Evolutionary conservation across 2,113 vertebrate species (phyloP), one percentile per base, ranked within the genome.

Genomic region (Paramormyrops kingsleyae): DNA sequence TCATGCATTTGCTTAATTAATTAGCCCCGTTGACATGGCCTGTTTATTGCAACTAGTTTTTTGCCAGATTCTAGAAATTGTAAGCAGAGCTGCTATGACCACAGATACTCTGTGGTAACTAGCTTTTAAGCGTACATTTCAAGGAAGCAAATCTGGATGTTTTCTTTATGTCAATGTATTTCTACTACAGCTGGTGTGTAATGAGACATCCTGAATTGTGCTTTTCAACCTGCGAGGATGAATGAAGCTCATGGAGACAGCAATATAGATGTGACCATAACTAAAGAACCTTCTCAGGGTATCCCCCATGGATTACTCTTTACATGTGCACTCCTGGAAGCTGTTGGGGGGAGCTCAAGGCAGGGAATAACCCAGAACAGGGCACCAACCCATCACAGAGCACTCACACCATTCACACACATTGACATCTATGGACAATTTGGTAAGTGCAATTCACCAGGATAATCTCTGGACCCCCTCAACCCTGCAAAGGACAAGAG

Each of bases 1-100:
- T 66, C 53, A 66, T 62, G 59, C 89, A 52, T 84, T 50, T 53
- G n/a, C 52, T 47, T 49, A 77, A n/a, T 84, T 84, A 59, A 84
- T 13, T 89, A 56, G 66, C 80, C 53, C 50, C 13, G 44, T 46
- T 44, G 35, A 59, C 88, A 80, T 19, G 66, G 62, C n/a, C 44
- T 66, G 21, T 70, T 88, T 77, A 50, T 53, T 89, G 88, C 47
- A 31, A 4, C 46, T 89, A 24, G 44, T 49, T 44, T 66, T 77
- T 50, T 70, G 49, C 59, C 70, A 52, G 49, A 24, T 74, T 47
- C 49, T 53, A 66, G 12, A 88, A 88, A 62, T 42, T 44, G 39
- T 44, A 66, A 35, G 8, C 15, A 19, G 74, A 77, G 74, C 27
- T 74, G 27, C 70, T 35, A 74, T 74, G 70, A 35, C 31, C 70